Evolutionary conservation across 2,797 vertebrate genomes (phyloP), one percentile per base, ranked within the genome.

Genomic region (Sebastiscus albofasciatus): DNA sequence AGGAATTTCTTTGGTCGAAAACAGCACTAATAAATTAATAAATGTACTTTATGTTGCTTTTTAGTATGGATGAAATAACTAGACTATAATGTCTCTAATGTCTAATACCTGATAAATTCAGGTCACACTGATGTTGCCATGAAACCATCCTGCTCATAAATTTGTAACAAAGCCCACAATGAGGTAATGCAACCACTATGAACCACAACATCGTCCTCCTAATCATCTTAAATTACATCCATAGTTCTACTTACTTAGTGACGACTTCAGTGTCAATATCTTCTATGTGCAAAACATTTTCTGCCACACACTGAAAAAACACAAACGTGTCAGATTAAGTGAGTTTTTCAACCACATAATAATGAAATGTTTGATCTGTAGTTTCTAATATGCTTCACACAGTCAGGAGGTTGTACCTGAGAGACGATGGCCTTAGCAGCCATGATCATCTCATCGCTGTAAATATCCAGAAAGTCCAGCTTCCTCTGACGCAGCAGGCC

Each of bases 401-500:
- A 5, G 14, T 9, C 10, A 9, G 60, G n/a, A 66, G 5, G 24
- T 24, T 64, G 73, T 92, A 99, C 98, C 98, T 99, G 98, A 77
- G 97, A 95, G 89, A 99, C 96, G 55, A 99, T 95, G 90, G 95
- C 95, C 87, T 98, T 99, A 18, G 97, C 97, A 1, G 97, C 96
- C 72, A 93, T 72, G 67, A 98, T 97, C 96, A 98, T 98, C 96
- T 99, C 97, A 49, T 98, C 96, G 27, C 95, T 96, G 94, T 99
- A 99, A 89, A 99, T 97, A 86, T 99, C 97, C 95, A 98, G 96
- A 93, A 99, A 99, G 94, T 97, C 97, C 92, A 99, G 95, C 91
- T 99, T 99, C 92, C 96, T 96, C 94, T 99, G 98, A 79, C 97
- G 96, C 90, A 99, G 89, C 88, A 99, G 96, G 33, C 98, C 98